phyloP scores from a whole-genome alignment of 2,113 vertebrate genomes.

The Protobothrops mucrosquamatus region DNA sequence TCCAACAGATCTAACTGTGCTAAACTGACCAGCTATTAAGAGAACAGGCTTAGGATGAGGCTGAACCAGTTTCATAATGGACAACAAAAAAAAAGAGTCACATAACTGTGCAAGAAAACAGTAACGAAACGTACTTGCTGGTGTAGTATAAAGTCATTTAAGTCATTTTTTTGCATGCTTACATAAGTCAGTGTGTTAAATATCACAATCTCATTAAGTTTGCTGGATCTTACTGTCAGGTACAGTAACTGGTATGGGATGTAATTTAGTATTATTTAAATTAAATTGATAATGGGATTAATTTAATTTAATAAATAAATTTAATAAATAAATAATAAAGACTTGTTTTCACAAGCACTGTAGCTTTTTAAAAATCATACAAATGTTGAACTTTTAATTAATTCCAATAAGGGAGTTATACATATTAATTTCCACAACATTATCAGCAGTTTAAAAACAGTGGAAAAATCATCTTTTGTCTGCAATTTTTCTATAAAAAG shows the following conservation, averaged over 20 bases:
- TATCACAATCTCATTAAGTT: background rate
- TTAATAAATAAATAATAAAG: no score
- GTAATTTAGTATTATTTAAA: background rate
- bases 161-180: background rate
- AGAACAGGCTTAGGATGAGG: background rate
- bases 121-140: background rate
- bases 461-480: conserved; percentile 1
- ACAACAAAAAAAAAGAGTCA: background rate
- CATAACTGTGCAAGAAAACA: background rate
- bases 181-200: background rate
- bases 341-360: background rate
- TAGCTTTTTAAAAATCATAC: conserved; percentile 15
- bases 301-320: no score
- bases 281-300: background rate
- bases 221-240: background rate
- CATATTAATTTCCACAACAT: conserved; percentile 32
- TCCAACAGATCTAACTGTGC: background rate
- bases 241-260: background rate
- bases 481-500: conserved; percentile 39
- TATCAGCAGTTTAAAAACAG: conserved; percentile 40
- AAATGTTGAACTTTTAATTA: conserved; percentile 24
- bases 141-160: background rate
- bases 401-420: conserved; percentile 17
- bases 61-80: background rate
- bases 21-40: background rate